These are phyloP conservation scores for Solenodon paradoxus DNA, from an alignment of 2,113 vertebrate species.

Conservation along the genomic window DNA sequence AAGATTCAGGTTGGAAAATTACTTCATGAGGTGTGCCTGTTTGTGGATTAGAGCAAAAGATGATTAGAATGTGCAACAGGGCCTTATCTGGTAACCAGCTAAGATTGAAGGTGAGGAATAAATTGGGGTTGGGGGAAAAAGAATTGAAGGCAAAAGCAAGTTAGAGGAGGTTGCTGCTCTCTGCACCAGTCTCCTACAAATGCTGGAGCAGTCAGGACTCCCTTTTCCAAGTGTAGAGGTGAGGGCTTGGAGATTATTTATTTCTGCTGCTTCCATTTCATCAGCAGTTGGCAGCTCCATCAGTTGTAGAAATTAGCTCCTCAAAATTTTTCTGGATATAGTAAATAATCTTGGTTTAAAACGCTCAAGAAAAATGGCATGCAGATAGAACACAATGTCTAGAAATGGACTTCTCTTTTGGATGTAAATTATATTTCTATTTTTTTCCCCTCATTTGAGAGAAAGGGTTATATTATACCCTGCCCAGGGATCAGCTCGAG, in stretches of 20 bases:
- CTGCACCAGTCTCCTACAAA: neutral
- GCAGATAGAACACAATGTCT: constrained; percentile 8
- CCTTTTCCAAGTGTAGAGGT: neutral
- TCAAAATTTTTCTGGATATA: constrained; percentile 4
- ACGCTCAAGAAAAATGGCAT: constrained; percentile 44
- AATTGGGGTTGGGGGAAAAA: too few species aligned
- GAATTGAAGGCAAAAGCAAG: neutral
- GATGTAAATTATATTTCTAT: constrained; percentile 20
- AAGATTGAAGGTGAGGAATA: too few species aligned
- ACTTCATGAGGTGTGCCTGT: neutral
- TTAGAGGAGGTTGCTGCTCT: neutral
- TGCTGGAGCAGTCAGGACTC: neutral
- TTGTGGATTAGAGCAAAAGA: neutral
- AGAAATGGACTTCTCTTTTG: constrained; percentile 15
- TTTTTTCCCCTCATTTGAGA: constrained; percentile 5
- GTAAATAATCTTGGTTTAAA: constrained; percentile 49
- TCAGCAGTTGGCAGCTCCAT: neutral
- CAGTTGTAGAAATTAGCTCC: neutral
- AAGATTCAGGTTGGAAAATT: constrained; percentile 40
- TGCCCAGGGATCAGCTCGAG: neutral
- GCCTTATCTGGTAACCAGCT: neutral
- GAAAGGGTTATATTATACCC: neutral
- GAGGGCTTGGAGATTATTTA: neutral
- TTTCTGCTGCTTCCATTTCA: constrained; percentile 27
- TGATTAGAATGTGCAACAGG: neutral